Percentiles rank a stretch among this genome's conserved stretches.
Conservation (phyloP, 2,888 invertebrate species). For the Euphydryas editha region DNA sequence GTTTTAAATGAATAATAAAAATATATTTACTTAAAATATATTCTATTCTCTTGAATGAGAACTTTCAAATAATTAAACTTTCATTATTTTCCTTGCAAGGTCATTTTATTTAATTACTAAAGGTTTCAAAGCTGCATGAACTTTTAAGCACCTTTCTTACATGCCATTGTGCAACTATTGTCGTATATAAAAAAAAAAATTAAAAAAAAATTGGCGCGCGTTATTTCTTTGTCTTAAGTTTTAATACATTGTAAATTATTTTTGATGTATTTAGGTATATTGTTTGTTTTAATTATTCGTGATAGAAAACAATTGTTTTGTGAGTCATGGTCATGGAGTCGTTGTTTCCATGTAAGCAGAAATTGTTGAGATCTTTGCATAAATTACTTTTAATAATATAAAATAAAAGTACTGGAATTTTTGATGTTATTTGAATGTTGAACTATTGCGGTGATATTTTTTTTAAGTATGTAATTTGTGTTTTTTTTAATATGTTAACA, state of each 20-base stretch:
- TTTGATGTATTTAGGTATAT: neutral
- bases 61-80: neutral
- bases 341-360: slow-evolving; percentile 4
- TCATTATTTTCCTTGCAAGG: neutral
- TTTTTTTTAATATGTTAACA: too few species aligned
- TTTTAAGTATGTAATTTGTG: too few species aligned
- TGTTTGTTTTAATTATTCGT: neutral
- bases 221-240: neutral
- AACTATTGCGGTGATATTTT: too few species aligned
- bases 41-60: neutral
- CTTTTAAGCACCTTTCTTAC: neutral
- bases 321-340: neutral
- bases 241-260: neutral
- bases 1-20: neutral
- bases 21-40: neutral
- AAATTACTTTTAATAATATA: too few species aligned
- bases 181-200: neutral
- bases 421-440: too few species aligned
- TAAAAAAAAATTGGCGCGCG: neutral
- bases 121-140: neutral
- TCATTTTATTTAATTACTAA: slow-evolving; percentile 6
- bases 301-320: neutral
- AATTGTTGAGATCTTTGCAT: neutral
- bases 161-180: neutral
- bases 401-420: too few species aligned